Percentiles rank a stretch among this genome's conserved stretches.
phyloP scores from a whole-genome alignment of 2,797 vertebrate genomes.

The Bovichtus diacanthus region DNA sequence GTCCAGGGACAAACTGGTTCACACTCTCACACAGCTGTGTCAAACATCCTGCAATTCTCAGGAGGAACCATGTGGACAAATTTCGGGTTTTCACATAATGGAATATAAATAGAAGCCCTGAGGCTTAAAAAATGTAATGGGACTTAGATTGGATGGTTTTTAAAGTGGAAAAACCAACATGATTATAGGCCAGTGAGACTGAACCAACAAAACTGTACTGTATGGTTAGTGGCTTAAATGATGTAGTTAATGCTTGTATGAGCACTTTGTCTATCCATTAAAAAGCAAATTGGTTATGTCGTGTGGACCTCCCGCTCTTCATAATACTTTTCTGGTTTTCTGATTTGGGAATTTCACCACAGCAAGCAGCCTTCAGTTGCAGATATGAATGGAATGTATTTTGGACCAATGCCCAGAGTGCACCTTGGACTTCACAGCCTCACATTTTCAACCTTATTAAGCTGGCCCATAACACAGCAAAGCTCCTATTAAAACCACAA shows the following conservation, averaged over 20 bases:
- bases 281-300: conserved; percentile 42
- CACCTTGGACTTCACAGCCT: conserved; percentile 63
- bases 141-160: conserved; percentile 36
- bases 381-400: conserved; percentile 78
- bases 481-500: background rate
- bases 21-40: conserved; percentile 64
- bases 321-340: conserved; percentile 41
- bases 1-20: conserved; percentile 53
- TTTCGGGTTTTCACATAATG: conserved; percentile 53
- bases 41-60: conserved; percentile 62
- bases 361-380: conserved; percentile 61
- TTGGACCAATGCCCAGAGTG: conserved; percentile 63
- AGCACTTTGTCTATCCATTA: conserved; percentile 30
- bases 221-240: conserved; percentile 21
- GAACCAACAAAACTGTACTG: conserved; percentile 5
- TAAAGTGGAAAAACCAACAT: conserved; percentile 46
- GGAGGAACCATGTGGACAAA: conserved; percentile 43
- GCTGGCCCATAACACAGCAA: background rate
- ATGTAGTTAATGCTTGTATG: conserved; percentile 39
- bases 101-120: conserved; percentile 52
- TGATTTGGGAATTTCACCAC: conserved; percentile 54
- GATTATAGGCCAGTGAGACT: conserved; percentile 28
- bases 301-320: conserved; percentile 38
- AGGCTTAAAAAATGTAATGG: conserved; percentile 33
- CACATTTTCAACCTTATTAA: conserved; percentile 49